Base-by-base conservation (phyloP, 1,140 invertebrate genomes). In the Probaryconus sp. region DNA sequence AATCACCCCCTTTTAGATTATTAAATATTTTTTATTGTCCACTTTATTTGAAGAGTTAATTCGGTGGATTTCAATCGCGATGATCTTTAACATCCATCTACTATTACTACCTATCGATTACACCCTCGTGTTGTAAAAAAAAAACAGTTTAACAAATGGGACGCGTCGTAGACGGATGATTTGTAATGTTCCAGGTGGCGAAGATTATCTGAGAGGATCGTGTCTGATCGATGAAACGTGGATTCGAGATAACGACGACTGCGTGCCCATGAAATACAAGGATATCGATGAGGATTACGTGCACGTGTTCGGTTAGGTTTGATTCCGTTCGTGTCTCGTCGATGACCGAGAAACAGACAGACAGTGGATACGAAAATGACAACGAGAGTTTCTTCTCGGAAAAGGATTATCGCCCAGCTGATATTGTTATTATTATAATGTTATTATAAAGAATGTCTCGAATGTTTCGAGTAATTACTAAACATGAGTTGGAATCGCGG, bases 151-250 rank as follows among this genome's bases (percentile, higher is more conserved):
- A 28, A 58, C 14, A 63, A 61, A 65, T 17, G 56, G 55, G 26
- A 67, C 7, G 35, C 10, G 48, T 55, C 50, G 37, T 43, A 55
- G 40, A 20, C 64, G 35, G 60, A 63, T 68, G 56, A 68, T 71
- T 71, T 63, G 67, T 63, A 70, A 67, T 63, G 50, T 77, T 79
- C 48, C 63, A 79, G 76, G 78, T 65, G 76, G 76, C 40, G 65
- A 65, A 68, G 78, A 81, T 77, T 81, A 79, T 71, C 78, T 53
- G 13, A 42, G 69, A 73, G 37, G 50, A 70, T 81, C 78, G 31
- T 77, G 71, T 43, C 30, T 56, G 33, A 58, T 61, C 26, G 47
- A 58, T 65, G 56, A 78, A 73, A 73, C 61, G 21, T 65, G 53
- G 64, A 71, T 69, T 43, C 26, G 16, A 20, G 65, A 79, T 53